A percentile compares a stretch with the other conserved stretches of the same genome.
Evolutionary conservation across 2,113 vertebrate species (phyloP).

Genomic region (Danionella cerebrum): DNA sequence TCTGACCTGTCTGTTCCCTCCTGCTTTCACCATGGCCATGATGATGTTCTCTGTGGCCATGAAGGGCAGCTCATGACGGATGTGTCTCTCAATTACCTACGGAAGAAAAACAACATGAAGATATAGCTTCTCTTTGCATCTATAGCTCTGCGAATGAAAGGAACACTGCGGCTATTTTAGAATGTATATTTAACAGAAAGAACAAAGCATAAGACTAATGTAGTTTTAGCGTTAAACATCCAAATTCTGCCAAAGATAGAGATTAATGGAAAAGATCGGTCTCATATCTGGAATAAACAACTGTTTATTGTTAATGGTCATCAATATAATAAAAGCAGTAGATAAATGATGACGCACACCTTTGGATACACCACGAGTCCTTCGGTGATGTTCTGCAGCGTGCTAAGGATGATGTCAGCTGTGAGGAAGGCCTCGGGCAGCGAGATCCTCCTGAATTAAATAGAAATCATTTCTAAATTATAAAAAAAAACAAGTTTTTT

Average conservation of each 20-base stretch:
- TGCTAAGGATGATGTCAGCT: constrained; percentile 90
- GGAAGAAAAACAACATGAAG: background rate
- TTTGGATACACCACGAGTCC: constrained; percentile 95
- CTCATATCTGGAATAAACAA: no score
- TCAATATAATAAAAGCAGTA: no score
- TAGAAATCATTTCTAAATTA: background rate
- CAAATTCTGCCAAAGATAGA: no score
- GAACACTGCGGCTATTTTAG: no score
- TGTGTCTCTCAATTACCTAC: constrained; percentile 88
- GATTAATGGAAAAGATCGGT: no score
- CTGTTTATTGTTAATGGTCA: no score
- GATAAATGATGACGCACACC: constrained; percentile 60
- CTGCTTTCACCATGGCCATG: constrained; percentile 94
- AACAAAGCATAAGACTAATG: no score
- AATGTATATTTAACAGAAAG: no score
- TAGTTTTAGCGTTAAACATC: no score
- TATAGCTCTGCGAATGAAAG: no score
- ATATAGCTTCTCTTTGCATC: no score
- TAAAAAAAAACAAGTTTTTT: no score
- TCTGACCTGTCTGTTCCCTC: constrained; percentile 71
- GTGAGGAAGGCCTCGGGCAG: constrained; percentile 92
- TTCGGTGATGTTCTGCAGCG: constrained; percentile 92
- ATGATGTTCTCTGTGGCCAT: constrained; percentile 98
- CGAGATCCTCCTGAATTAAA: constrained; percentile 74
- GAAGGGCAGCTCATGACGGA: constrained; percentile 90